phyloP scores from a whole-genome alignment of 2,113 vertebrate species.

The Baryphthengus martii region DNA sequence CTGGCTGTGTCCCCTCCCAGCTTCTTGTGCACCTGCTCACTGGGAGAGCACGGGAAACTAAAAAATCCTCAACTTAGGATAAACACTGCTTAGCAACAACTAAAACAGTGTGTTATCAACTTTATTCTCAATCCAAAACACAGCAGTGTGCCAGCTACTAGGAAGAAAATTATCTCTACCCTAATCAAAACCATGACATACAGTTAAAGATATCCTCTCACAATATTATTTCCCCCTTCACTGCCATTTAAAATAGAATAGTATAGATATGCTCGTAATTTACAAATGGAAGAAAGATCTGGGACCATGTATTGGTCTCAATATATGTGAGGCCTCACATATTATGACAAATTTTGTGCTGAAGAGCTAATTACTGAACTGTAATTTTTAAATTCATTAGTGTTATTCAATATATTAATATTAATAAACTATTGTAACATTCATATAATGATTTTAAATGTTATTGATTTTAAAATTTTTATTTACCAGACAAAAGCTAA shows the following conservation, averaged over 20 bases:
- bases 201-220: constrained; percentile 19
- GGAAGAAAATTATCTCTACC: background rate
- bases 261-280: constrained; percentile 18
- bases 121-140: background rate
- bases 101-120: background rate
- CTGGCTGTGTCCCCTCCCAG: background rate
- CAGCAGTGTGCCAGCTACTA: background rate
- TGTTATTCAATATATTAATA: background rate
- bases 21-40: background rate
- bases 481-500: background rate
- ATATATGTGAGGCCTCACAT: background rate
- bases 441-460: background rate
- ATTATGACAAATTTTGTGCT: background rate
- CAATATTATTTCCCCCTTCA: constrained; percentile 1
- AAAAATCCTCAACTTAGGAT: background rate
- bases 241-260: constrained; percentile 21
- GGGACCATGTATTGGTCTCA: background rate
- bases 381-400: background rate
- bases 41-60: background rate
- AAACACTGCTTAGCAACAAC: background rate
- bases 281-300: constrained; percentile 34
- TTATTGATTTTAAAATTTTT: background rate
- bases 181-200: background rate
- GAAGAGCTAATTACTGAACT: background rate
- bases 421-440: background rate